These are phyloP conservation scores for Isoperla grammatica DNA, from an alignment of 2,888 invertebrate species.

Conservation along the genomic window DNA sequence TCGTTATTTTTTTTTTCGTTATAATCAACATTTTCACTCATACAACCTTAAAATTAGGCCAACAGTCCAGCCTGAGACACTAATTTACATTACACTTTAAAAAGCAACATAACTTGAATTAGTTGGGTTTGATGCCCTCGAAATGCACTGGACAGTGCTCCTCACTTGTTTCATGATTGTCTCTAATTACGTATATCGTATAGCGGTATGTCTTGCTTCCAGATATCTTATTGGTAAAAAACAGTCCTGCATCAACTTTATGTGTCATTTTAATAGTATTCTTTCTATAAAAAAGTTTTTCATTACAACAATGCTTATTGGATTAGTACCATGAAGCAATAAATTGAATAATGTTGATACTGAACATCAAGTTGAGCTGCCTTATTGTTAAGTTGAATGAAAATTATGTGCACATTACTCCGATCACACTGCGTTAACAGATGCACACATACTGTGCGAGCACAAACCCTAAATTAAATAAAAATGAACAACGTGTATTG, in stretches of 20 bases:
- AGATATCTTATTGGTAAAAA: slow-evolving; percentile 8
- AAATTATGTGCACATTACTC: slow-evolving; percentile 14
- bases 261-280: neutral
- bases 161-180: slow-evolving; percentile 25
- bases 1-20: slow-evolving; percentile 4
- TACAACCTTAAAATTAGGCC: slow-evolving; percentile 11
- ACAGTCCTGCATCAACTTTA: slow-evolving; percentile 11
- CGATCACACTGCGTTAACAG: slow-evolving; percentile 16
- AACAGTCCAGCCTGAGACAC: slow-evolving; percentile 14
- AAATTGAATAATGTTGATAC: neutral
- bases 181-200: slow-evolving; percentile 30
- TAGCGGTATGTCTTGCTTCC: slow-evolving; percentile 13
- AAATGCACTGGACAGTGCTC: neutral
- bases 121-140: slow-evolving; percentile 4
- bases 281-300: slow-evolving; percentile 10
- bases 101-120: slow-evolving; percentile 13
- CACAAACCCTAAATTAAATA: slow-evolving; percentile 7
- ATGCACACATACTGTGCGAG: slow-evolving; percentile 17
- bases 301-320: slow-evolving; percentile 1
- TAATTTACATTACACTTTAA: slow-evolving; percentile 15
- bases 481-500: slow-evolving; percentile 7
- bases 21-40: slow-evolving; percentile 17
- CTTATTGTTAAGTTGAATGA: slow-evolving; percentile 11
- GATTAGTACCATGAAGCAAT: neutral
- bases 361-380: slow-evolving; percentile 9